Evolutionary conservation across 2,797 vertebrate species (phyloP), one percentile per base, ranked within the genome.

Genomic region (Pagetopsis macropterus): DNA sequence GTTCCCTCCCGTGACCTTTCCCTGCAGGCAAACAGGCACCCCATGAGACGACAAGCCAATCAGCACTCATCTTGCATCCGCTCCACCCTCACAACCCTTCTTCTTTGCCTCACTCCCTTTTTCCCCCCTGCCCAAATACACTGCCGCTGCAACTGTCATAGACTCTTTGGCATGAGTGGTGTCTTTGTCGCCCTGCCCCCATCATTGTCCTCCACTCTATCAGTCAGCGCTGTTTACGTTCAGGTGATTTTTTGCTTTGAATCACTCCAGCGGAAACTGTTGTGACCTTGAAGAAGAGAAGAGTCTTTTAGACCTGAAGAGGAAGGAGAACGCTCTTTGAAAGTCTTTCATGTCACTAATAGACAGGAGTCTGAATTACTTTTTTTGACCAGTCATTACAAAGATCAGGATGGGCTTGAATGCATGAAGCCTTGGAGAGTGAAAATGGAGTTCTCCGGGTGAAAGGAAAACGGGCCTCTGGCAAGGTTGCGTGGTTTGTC

Each of bases 1-100:
- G 85, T 88, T 85, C 82, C 86, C 82, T 89, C 82, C 80, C 27
- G 63, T 90, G 89, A 92, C 92, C 90, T 91, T 91, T 89, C 82
- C 83, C 88, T 87, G 84, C 87, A 84, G 89, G 89, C 87, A 77
- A 76, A 86, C 84, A 82, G 13, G 48, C 75, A 43, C 76, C 83
- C 84, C 87, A 68, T 7, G 90, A 88, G 88, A 86, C 75, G 16
- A 68, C 69, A 56, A 85, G 73, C 88, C 90, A 89, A 90, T 89
- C 91, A 85, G 85, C 72, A 48, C 78, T 81, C 76, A 64, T 68
- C 78, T 66, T 70, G 77, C 79, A 21, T 66, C 64, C 79, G n/a
- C 70, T 62, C 83, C 89, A 65, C 79, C 88, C 56, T 75, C 52
- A 0, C 79, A 79, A 73, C 65, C 63, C 72, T 73, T 81, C 76